phyloP scores from a whole-genome alignment of 2,113 vertebrate species.

The Caloenas nicobarica region DNA sequence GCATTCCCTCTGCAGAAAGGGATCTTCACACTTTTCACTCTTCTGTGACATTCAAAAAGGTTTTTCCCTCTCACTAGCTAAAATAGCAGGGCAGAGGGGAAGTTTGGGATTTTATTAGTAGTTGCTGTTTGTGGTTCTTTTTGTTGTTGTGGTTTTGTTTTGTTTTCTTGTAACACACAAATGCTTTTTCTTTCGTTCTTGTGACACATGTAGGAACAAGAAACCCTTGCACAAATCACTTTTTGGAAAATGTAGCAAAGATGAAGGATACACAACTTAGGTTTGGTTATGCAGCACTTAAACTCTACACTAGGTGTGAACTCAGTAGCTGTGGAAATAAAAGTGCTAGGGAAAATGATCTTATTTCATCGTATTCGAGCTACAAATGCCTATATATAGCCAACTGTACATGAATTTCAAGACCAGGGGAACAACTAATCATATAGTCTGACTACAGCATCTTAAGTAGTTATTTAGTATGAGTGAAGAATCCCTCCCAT shows the following conservation, averaged over 20 bases:
- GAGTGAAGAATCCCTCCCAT: not conserved
- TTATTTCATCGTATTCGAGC: not conserved
- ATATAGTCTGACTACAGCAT: not conserved
- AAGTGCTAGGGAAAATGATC: not conserved
- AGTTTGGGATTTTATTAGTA: not conserved
- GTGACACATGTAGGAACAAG: not conserved
- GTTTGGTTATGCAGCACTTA: not conserved
- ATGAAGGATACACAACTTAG: not conserved
- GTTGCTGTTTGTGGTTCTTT: not conserved
- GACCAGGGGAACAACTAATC: not conserved
- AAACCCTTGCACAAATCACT: not conserved
- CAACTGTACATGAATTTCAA: not conserved
- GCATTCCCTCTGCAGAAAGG: not conserved
- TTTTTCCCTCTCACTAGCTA: not conserved
- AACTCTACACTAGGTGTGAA: not conserved
- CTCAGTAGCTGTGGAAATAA: not conserved
- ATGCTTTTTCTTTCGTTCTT: not conserved
- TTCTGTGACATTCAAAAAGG: not conserved
- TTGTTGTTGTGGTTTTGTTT: too few species aligned
- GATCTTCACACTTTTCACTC: not conserved
- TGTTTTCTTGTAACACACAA: not conserved
- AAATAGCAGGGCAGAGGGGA: fast-evolving
- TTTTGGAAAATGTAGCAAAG: not conserved
- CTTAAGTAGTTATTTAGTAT: not conserved
- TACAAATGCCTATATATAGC: not conserved